Evolutionary conservation across 2,888 invertebrate genomes (phyloP).

Genomic region (Oeneis ivallda): DNA sequence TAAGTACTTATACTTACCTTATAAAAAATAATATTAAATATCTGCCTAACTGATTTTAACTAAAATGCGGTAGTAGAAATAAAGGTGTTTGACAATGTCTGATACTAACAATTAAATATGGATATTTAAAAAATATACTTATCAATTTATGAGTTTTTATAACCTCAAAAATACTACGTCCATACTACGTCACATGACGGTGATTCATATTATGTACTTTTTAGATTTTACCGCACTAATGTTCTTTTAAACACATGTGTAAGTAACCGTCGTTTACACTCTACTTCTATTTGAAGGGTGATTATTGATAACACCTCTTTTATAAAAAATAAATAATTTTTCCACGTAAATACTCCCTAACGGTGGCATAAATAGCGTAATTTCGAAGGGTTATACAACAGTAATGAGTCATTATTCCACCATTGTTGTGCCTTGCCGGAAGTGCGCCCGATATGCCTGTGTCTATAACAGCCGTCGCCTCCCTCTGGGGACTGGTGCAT

Average conservation of each 20-base stretch:
- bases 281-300: slow-evolving; percentile 7
- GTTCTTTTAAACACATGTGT: background rate
- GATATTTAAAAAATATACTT: too few relatives aligned
- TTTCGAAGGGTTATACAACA: slow-evolving; percentile 55
- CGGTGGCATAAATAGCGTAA: slow-evolving; percentile 47
- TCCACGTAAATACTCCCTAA: slow-evolving; percentile 30
- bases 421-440: slow-evolving; percentile 60
- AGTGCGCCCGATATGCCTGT: slow-evolving; percentile 57
- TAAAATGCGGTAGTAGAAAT: too few relatives aligned
- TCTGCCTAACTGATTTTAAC: too few relatives aligned
- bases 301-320: slow-evolving; percentile 15
- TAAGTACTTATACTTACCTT: too few relatives aligned
- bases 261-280: background rate
- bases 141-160: too few relatives aligned
- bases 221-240: background rate
- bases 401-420: slow-evolving; percentile 67
- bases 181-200: too few relatives aligned
- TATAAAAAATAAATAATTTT: slow-evolving; percentile 15
- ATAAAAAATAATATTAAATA: too few relatives aligned
- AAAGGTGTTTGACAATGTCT: too few relatives aligned
- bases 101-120: too few relatives aligned
- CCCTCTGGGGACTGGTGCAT: slow-evolving; percentile 40
- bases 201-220: background rate
- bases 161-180: too few relatives aligned
- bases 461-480: slow-evolving; percentile 32